Evolutionary conservation across 2,888 invertebrate genomes (phyloP).

Genomic region (Liopterus haemorrhoidalis): DNA sequence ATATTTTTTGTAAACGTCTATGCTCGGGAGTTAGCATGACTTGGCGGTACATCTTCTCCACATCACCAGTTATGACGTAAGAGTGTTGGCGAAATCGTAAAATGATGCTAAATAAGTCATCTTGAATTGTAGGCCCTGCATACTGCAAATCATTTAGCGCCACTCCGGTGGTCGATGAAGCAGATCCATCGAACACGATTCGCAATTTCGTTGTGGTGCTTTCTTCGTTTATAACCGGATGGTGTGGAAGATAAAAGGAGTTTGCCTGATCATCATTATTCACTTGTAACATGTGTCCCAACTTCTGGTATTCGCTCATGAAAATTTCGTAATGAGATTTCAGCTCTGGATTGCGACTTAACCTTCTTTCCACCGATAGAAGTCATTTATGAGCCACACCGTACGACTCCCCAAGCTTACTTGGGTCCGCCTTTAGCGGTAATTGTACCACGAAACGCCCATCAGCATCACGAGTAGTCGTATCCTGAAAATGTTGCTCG

Average conservation of each 20-base stretch:
- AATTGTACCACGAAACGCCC: slow-evolving; percentile 24
- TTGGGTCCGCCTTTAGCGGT: slow-evolving; percentile 14
- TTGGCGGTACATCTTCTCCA: slow-evolving; percentile 36
- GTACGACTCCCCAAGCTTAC: slow-evolving; percentile 26
- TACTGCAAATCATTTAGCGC: slow-evolving; percentile 34
- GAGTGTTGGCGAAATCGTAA: slow-evolving; percentile 32
- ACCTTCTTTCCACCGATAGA: slow-evolving; percentile 22
- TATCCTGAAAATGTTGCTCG: slow-evolving; percentile 27
- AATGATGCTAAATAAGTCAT: slow-evolving; percentile 33
- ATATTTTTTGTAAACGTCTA: slow-evolving; percentile 28
- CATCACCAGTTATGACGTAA: slow-evolving; percentile 34
- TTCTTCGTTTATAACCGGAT: slow-evolving; percentile 30
- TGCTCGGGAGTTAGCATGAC: slow-evolving; percentile 30
- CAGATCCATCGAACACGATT: slow-evolving; percentile 37
- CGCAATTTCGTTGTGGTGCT: slow-evolving; percentile 34
- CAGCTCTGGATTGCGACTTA: slow-evolving; percentile 8
- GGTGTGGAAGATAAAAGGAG: slow-evolving; percentile 32
- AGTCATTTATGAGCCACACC: slow-evolving; percentile 24
- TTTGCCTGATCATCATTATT: neutral
- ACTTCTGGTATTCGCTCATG: slow-evolving; percentile 25
- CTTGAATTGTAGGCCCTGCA: slow-evolving; percentile 34
- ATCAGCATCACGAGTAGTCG: slow-evolving; percentile 18
- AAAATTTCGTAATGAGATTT: slow-evolving; percentile 24
- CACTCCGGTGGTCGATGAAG: slow-evolving; percentile 27
- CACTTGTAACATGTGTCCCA: slow-evolving; percentile 27